Base-by-base conservation (phyloP, 1,140 invertebrate genomes). In the Ptiloglossa arizonensis region DNA sequence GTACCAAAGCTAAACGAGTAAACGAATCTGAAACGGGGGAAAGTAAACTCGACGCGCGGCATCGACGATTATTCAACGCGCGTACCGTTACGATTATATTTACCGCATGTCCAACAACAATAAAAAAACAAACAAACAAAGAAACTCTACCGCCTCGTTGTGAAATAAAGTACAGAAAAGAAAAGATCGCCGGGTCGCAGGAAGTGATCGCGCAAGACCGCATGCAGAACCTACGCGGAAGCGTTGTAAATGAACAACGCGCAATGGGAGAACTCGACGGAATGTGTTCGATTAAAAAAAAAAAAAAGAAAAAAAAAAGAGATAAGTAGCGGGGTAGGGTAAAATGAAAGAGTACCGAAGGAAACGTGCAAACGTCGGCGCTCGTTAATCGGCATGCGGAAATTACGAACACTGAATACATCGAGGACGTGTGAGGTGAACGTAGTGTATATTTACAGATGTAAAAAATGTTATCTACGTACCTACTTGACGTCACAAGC, bases 401-500 rank as follows among this genome's bases (percentile, higher is more conserved):
- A n/a, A 11, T 29, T 6, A 38, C 44, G 69, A 46, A 46, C 38
- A 24, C 1, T 8, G 32, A 22, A n/a, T 70, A 32, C 19, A n/a
- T 59, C 2, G 8, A 19, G 27, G 56, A 35, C 27, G 22, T 13
- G 56, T 24, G n/a, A 8, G 50, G 50, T 46, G 62, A 29, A 69
- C 15, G 56, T 24, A n/a, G 52, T 56, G 15, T 11, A 62, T 83
- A 85, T 84, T 84, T 84, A 85, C 83, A 85, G 57, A 81, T 77
- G 78, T 82, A 74, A 77, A 81, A 86, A 59, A 24, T 38, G 17
- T 81, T 88, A 89, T 86, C 88, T 92, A 92, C 91, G 83, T 93
- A 93, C 92, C 91, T 93, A 92, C 90, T 93, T 93, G 92, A 91
- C 91, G 88, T 92, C 92, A 93, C 90, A 92, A 93, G 92, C 92